Evolutionary conservation across 1,140 invertebrate genomes (phyloP), one percentile per base, ranked within the genome.

Genomic region (Samia ricini): DNA sequence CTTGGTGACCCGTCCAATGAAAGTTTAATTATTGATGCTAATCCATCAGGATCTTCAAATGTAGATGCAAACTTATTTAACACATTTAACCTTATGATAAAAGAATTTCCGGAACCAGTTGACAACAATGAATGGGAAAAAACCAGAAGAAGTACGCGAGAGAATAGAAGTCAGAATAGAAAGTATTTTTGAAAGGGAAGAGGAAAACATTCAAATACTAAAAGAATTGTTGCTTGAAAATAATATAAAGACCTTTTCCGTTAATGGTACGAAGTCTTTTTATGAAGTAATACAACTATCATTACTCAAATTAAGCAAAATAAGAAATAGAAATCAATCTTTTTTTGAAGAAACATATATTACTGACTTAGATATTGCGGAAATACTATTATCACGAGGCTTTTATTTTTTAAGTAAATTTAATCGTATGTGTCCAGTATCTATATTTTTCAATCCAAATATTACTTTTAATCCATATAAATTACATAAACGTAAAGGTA

Each of bases 351-450:
- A 91, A 79, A 90, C 89, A 10, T 91, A 90, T 66, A 76, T 89
- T n/a, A 64, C 93, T 6, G 87, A 84, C 64, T 55, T 76, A 50
- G 90, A 92, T 61, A 83, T 89, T 15, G 92, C 93, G 2, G 92
- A 93, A 68, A 79, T 77, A 60, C 77, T 94, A 21, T 68, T 94
- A 48, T 64, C 74, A 2, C 75, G 79, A 59, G 93, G 93, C 6
- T 93, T 92, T 76, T 92, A 80, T 68, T 91, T 93, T 61, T 65
- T 92, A 4, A 93, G 93, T 72, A 90, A 91, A 68, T 94, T 93
- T 75, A 88, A 91, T 36, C 86, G 91, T 29, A 89, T 89, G 69
- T 94, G 93, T 79, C 93, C 93, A 0, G 92, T 94, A 0, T 91
- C 91, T 72, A 79, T 92, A 22, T 91, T 71, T 69, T 81, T 91